phyloP scores from a whole-genome alignment of 2,113 vertebrate species.

The Hypanus sabinus region DNA sequence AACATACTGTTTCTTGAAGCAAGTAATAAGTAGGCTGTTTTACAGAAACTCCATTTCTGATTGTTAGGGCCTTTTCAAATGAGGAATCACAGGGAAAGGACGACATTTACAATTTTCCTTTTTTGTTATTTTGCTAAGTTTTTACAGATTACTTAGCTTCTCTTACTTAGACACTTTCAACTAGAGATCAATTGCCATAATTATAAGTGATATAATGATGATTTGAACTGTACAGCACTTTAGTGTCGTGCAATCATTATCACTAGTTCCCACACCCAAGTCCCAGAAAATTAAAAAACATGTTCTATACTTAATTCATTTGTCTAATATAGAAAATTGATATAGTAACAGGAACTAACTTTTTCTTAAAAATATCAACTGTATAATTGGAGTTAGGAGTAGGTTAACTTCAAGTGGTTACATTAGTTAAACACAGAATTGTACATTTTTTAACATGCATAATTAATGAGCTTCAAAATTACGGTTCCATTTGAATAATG shows the following conservation, averaged over 20 bases:
- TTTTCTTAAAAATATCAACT: not conserved
- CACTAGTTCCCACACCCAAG: not conserved
- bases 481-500: not conserved
- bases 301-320: not conserved
- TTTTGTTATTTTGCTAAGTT: not conserved
- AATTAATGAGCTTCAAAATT: constrained; percentile 17
- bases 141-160: not conserved
- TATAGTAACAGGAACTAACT: not conserved
- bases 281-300: constrained; percentile 5
- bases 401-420: constrained; percentile 5
- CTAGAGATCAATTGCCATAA: not conserved
- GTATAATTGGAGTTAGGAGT: constrained; percentile 23
- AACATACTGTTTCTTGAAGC: constrained; percentile 22
- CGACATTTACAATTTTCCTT: not conserved
- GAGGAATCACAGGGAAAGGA: constrained; percentile 9
- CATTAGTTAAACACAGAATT: not conserved
- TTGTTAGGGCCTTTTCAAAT: constrained; percentile 36
- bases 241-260: constrained; percentile 6
- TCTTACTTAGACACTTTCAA: not conserved
- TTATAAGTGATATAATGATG: not conserved
- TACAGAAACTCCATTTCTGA: not conserved
- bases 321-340: not conserved
- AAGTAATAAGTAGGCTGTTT: not conserved
- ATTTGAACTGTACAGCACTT: not conserved
- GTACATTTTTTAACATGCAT: constrained; percentile 31